Base-by-base conservation (phyloP, 2,113 vertebrate species). In the Cisticola juncidis region DNA sequence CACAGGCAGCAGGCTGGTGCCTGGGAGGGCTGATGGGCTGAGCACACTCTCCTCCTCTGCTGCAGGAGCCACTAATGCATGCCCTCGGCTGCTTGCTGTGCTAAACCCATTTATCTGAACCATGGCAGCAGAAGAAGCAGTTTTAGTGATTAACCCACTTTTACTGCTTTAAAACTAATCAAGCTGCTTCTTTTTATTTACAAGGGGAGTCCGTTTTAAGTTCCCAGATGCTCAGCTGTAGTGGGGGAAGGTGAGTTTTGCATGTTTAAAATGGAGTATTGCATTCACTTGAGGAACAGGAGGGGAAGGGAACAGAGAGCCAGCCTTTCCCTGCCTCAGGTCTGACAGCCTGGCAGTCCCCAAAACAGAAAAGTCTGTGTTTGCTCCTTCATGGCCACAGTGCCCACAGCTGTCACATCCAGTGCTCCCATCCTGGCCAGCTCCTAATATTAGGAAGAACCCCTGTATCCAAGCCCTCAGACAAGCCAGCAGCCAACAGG, bases 71-170 rank as follows among this genome's bases (percentile, higher is more conserved):
- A 4, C 81, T 78, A 73, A 58, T 33, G 68, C 2, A 0, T 90
- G 90, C 71, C 74, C 95, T 80, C 3, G 56, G 92, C 90, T 95
- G 79, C 87, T 86, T 71, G 74, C 88, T 93, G 64, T 33, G 92
- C 90, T 83, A 95, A 95, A 73, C 64, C 71, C 82, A 40, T 93
- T 90, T 90, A 64, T 90, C 85, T 88, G 90, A 94, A 78, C 74
- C 90, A 6, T 71, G 93, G 86, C 93, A 92, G 84, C 71, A 19
- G 64, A 65, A 95, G 81, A 87, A 79, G 70, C 62, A 51, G 68
- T 94, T 88, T 86, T 81, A 82, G 87, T 0, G 38, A 92, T 96
- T 95, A 96, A 90, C 74, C 92, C 90, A 80, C 58, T 94, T 96
- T 88, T 88, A 38, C 85, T 81, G 58, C 71, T 72, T 26, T 58